These are phyloP conservation scores for Nebria salina DNA, from an alignment of 2,888 invertebrate species.

Conservation along the genomic window DNA sequence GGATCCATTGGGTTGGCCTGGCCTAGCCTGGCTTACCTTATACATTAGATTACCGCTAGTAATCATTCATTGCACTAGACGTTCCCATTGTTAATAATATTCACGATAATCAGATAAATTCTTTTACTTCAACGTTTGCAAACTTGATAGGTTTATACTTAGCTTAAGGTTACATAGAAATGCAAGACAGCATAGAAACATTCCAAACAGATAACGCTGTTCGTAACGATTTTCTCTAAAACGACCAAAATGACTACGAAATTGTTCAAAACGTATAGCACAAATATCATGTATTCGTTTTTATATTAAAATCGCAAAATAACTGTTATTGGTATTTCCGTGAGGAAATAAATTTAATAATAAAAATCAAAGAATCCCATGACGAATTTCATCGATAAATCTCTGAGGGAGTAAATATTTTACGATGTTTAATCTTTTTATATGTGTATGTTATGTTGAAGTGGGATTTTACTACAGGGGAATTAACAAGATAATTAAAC, in stretches of 20 bases:
- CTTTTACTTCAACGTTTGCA: background rate
- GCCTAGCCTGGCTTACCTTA: background rate
- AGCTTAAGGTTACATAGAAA: background rate
- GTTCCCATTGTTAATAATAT: background rate
- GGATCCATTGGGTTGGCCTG: background rate
- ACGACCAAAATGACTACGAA: too few species aligned
- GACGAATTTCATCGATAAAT: background rate
- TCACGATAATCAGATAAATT: background rate
- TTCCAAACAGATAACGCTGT: too few species aligned
- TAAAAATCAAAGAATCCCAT: background rate
- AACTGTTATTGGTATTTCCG: background rate
- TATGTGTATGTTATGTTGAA: background rate
- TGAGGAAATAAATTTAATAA: background rate
- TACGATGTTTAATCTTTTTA: background rate
- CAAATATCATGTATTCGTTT: too few species aligned
- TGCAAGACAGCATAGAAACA: background rate
- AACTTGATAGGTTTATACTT: background rate
- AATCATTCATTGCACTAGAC: background rate
- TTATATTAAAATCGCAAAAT: too few species aligned
- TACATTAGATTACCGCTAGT: background rate
- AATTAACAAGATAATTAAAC: constrained; percentile 1
- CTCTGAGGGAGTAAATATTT: background rate
- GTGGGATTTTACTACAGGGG: background rate
- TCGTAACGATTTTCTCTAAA: too few species aligned
- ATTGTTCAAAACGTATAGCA: too few species aligned